phyloP scores from a whole-genome alignment of 2,797 vertebrate species.

The Rachycentron canadum region DNA sequence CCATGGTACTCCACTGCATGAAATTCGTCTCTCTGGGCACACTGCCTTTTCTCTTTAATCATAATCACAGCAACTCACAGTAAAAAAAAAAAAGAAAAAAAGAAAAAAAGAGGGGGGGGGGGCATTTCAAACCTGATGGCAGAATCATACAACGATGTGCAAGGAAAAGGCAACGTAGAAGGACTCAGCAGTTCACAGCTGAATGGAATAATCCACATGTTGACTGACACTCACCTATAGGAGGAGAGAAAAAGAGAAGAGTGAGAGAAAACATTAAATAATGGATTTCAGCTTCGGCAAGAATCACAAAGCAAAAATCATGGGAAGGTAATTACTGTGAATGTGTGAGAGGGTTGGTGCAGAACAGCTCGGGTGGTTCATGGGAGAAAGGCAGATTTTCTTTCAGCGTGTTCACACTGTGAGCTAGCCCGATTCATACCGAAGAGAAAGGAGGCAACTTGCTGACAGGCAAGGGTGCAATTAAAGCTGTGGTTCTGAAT shows the following conservation, averaged over 20 bases:
- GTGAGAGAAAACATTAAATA: constrained; percentile 61
- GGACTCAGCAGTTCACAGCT: constrained; percentile 57
- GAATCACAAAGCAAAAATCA: constrained; percentile 69
- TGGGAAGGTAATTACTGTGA: constrained; percentile 68
- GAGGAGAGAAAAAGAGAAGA: constrained; percentile 48
- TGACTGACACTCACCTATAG: constrained; percentile 86
- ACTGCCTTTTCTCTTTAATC: constrained; percentile 59
- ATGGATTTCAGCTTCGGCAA: constrained; percentile 63
- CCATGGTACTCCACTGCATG: constrained; percentile 24
- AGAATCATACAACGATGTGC: constrained; percentile 60
- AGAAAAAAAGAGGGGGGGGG: not conserved
- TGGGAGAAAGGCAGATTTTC: constrained; percentile 21
- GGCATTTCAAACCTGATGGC: constrained; percentile 77
- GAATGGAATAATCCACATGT: constrained; percentile 74
- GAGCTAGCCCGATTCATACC: constrained; percentile 6
- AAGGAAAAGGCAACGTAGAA: constrained; percentile 47
- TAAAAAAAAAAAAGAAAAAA: no score
- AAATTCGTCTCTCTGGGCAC: constrained; percentile 30
- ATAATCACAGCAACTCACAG: constrained; percentile 65
- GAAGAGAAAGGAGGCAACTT: constrained; percentile 18
- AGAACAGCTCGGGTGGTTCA: constrained; percentile 36
- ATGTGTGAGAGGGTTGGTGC: constrained; percentile 55
- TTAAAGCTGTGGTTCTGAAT: constrained; percentile 29
- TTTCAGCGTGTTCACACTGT: constrained; percentile 14
- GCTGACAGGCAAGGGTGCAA: constrained; percentile 46